These are phyloP conservation scores for Laothoe populi DNA, from an alignment of 2,888 invertebrate species.

Conservation along the genomic window DNA sequence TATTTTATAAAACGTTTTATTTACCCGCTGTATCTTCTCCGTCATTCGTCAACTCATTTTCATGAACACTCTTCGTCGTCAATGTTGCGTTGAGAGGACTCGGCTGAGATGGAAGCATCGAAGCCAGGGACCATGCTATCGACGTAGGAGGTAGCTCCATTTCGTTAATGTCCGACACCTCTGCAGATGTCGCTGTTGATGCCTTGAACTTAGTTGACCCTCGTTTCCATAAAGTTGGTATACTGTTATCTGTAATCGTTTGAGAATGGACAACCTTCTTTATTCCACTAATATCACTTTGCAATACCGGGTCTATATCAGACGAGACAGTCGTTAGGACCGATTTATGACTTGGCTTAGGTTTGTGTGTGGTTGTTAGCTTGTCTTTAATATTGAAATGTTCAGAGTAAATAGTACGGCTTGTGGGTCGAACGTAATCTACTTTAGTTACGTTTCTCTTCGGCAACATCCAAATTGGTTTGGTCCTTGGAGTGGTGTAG, in stretches of 20 bases:
- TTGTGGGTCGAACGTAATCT: constrained; percentile 50
- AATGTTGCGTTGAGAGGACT: constrained; percentile 54
- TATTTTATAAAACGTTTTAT: constrained; percentile 32
- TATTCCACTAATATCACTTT: constrained; percentile 67
- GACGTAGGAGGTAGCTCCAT: constrained; percentile 79
- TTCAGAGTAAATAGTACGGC: constrained; percentile 73
- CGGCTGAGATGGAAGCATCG: constrained; percentile 68
- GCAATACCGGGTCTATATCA: constrained; percentile 78
- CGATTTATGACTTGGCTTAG: constrained; percentile 53
- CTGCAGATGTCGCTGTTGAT: constrained; percentile 60
- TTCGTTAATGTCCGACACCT: constrained; percentile 56
- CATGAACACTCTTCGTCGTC: constrained; percentile 62
- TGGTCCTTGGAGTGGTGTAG: constrained; percentile 69
- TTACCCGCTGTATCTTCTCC: constrained; percentile 71
- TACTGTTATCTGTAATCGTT: constrained; percentile 75
- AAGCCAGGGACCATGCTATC: constrained; percentile 81
- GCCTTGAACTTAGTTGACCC: constrained; percentile 76
- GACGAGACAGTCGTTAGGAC: constrained; percentile 73
- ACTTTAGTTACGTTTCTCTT: constrained; percentile 63
- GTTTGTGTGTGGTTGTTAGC: constrained; percentile 50
- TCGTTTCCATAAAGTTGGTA: constrained; percentile 77
- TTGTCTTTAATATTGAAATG: constrained; percentile 73
- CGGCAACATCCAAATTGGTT: constrained; percentile 76
- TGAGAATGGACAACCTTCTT: constrained; percentile 73
- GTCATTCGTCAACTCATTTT: constrained; percentile 77